Conservation (phyloP, 2,113 vertebrate genomes). For the Notarius quadriscutis region DNA sequence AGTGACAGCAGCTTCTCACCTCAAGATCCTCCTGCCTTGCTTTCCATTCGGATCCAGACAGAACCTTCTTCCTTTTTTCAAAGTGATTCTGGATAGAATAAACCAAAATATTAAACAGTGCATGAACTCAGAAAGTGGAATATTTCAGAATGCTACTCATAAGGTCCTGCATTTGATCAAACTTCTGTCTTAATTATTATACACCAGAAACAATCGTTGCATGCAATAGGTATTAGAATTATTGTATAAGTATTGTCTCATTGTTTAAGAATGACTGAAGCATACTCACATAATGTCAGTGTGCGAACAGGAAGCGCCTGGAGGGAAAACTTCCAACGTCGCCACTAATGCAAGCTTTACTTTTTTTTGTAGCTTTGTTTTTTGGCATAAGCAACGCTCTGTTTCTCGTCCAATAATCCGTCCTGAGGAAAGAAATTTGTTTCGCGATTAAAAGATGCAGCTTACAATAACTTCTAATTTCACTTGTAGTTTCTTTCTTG, state of each 20-base stretch:
- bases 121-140: background rate
- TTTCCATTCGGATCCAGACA: constrained; percentile 42
- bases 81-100: constrained; percentile 18
- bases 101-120: background rate
- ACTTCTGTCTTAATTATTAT: background rate
- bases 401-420: background rate
- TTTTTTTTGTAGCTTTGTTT: background rate
- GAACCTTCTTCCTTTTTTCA: background rate
- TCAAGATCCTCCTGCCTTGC: constrained; percentile 31
- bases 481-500: background rate
- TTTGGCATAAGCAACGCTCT: constrained; percentile 38
- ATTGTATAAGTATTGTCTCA: background rate
- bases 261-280: background rate
- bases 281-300: constrained; percentile 46
- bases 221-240: background rate
- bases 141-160: background rate
- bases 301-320: constrained; percentile 37
- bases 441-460: too few species aligned
- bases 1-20: constrained; percentile 5
- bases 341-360: constrained; percentile 2
- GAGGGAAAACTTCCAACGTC: background rate
- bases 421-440: constrained; percentile 8
- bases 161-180: background rate
- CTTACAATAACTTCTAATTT: background rate
- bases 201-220: background rate